Base-by-base conservation (phyloP, 2,797 vertebrate species). In the Typhlichthys eigenmanni region DNA sequence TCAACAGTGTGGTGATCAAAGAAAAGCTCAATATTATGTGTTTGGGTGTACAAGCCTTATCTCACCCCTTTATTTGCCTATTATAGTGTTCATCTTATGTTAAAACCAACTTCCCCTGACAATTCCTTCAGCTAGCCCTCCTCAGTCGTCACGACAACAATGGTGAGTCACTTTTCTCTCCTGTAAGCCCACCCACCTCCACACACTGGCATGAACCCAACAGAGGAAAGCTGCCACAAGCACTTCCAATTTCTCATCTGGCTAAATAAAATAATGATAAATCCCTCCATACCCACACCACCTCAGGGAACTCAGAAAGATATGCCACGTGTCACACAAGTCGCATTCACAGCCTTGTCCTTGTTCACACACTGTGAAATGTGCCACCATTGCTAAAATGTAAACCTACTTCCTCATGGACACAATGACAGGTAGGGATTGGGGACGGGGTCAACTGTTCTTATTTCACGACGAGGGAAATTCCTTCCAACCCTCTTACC, bases 161-260 rank as follows among this genome's bases (percentile, higher is more conserved):
- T 43, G 59, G 68, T 82, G 84, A 87, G 70, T 85, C 82, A 85
- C 69, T 58, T 64, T 66, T 43, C 59, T 63, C 57, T 64, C 62
- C 16, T 6, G 47, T 55, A 45, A 58, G 68, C 13, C 49, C 53
- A 7, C 56, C 64, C 72, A 69, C 69, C 47, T 4, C 29, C 56
- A 60, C 50, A 49, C 32, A 29, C 32, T 14, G 45, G 17, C 32
- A 53, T 38, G 62, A 45, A n/a, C 62, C 46, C 62, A 48, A 10
- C 48, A 53, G 29, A 62, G 38, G 32, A 66, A 51, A 14, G 48
- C 64, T 13, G 53, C 55, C 19, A 63, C 50, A 12, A 17, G 49
- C 14, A 29, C 55, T 1, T 4, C n/a, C 53, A 59, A 71, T 13
- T 45, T 38, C 47, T 51, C 49, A 38, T 55, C 32, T 52, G 49